phyloP scores from a whole-genome alignment of 2,113 vertebrate genomes.

The Falcunculus frontatus region DNA sequence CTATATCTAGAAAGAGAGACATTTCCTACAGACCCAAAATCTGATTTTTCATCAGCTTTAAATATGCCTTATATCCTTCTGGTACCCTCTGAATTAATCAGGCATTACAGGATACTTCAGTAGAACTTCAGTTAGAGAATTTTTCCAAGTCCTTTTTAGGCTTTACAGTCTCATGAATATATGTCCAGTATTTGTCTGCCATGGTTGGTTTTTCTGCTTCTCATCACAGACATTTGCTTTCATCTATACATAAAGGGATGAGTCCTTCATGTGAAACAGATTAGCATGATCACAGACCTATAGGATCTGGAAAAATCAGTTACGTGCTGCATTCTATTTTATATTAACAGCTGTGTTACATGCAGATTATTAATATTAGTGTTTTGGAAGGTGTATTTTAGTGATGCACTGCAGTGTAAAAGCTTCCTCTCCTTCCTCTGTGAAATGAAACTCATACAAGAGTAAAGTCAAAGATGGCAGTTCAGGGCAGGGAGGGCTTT shows the following conservation, averaged over 20 bases:
- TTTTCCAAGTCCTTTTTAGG: neutral
- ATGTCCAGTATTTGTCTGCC: neutral
- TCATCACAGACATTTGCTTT: constrained; percentile 13
- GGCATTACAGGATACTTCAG: neutral
- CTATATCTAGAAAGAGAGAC: neutral
- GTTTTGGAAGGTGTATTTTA: neutral
- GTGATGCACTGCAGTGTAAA: neutral
- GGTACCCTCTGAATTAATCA: neutral
- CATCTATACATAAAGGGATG: neutral
- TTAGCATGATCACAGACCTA: neutral
- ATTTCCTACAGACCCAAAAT: neutral
- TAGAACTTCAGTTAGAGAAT: neutral
- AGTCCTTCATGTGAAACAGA: neutral
- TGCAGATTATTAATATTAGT: neutral
- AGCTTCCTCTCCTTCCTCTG: neutral
- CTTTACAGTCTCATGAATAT: neutral
- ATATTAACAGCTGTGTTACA: neutral
- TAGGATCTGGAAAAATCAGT: neutral
- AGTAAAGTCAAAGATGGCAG: neutral
- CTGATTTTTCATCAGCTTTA: neutral
- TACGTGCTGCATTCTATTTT: neutral
- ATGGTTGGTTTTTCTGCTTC: neutral
- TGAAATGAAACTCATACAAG: neutral
- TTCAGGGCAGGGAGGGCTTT: neutral
- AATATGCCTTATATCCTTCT: neutral